phyloP scores from a whole-genome alignment of 1,140 invertebrate species.

The Papilio xuthus region DNA sequence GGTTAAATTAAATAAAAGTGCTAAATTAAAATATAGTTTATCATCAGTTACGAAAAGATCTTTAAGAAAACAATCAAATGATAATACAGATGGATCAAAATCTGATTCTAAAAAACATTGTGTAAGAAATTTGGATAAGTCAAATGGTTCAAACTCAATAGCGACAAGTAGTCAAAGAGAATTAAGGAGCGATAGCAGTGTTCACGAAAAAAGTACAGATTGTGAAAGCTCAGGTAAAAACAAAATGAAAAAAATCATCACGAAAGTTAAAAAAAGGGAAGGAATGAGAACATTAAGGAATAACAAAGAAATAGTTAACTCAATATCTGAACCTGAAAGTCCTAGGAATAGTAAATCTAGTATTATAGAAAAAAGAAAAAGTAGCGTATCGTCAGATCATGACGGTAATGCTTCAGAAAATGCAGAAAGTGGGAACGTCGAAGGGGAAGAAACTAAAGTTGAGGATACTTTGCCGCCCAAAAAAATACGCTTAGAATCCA shows the following conservation, averaged over 20 bases:
- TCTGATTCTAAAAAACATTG: constrained; percentile 72
- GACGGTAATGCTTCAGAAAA: constrained; percentile 53
- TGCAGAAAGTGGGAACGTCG: constrained; percentile 63
- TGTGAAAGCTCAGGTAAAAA: constrained; percentile 65
- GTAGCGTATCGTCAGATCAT: constrained; percentile 73
- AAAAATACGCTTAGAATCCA: constrained; percentile 71
- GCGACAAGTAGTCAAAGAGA: constrained; percentile 72
- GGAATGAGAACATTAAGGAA: constrained; percentile 45
- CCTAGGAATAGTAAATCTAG: constrained; percentile 71
- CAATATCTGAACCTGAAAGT: constrained; percentile 62
- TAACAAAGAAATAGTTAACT: constrained; percentile 57
- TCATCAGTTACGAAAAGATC: constrained; percentile 64
- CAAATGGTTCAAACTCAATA: constrained; percentile 77
- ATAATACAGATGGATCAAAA: constrained; percentile 64
- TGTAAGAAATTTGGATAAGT: constrained; percentile 62
- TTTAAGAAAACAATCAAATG: constrained; percentile 70
- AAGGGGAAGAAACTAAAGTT: constrained; percentile 57
- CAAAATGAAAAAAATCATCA: constrained; percentile 62
- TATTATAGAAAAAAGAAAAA: constrained; percentile 76
- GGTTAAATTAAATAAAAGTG: constrained; percentile 63
- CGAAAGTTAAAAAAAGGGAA: constrained; percentile 63
- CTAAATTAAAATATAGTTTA: constrained; percentile 67
- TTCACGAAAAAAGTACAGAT: constrained; percentile 68
- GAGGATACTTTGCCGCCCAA: constrained; percentile 72
- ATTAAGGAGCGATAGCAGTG: constrained; percentile 61